Evolutionary conservation across 1,140 invertebrate genomes (phyloP), one percentile per base, ranked within the genome.

Genomic region (Arctopsyche grandis): DNA sequence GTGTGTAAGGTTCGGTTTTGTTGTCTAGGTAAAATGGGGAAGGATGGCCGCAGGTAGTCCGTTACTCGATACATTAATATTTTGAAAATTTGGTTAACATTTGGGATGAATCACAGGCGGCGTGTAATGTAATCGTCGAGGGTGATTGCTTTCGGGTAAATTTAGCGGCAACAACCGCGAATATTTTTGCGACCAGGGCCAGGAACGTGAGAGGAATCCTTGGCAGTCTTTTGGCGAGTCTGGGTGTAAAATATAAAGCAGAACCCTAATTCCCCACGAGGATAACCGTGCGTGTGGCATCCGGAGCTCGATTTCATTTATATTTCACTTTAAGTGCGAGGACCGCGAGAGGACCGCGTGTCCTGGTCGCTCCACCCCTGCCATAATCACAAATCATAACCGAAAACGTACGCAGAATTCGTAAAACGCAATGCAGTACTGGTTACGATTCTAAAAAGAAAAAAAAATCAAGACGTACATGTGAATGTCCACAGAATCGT

Each of bases 181-280:
- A 76, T 76, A 26, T 76, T 76, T 76, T 66, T n/a, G 52, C 44
- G 58, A 16, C 16, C 48, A 52, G 58, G 58, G 43, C 29, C 43
- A 60, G 56, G 29, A 70, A 79, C 75, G 63, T 79, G 73, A 69
- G 71, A 22, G 26, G 75, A 79, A 75, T 70, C 21, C 46, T 16
- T 58, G 38, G 48, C 48, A 14, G 48, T 52, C 12, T 52, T 1
- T 38, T 52, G 48, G 48, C 44, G 21, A 79, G 77, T 48, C 46
- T 56, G 63, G 63, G 58, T 70, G 74, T 79, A 74, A 75, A 79
- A 75, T 75, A 80, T 74, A 76, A 76, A 60, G 29, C 24, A 63
- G 56, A 56, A 29, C 26, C 69, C 46, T 80, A 77, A 80, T 80
- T 80, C 79, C 79, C 79, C 78, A 66, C 38, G 73, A 69, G 78